Base-by-base conservation (phyloP, 2,113 vertebrate genomes). In the Caranx ignobilis region DNA sequence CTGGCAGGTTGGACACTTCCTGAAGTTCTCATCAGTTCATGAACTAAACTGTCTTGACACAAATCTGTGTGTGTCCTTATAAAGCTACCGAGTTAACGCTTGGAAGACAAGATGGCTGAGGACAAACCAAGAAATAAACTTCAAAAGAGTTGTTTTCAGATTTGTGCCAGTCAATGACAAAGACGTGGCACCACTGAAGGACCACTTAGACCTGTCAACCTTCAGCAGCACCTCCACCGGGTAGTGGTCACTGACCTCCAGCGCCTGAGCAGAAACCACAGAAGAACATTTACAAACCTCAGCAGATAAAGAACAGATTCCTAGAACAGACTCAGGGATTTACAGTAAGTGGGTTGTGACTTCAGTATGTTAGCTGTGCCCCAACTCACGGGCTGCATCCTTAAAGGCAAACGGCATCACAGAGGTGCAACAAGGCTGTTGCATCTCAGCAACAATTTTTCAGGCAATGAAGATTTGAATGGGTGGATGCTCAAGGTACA, bases 241-340 rank as follows among this genome's bases (percentile, higher is more conserved):
- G 72, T 96, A 97, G 67, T 97, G 97, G 83, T 97, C 96, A 3
- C 97, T 97, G 60, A 97, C 91, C 8, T 91, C 89, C 62, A 95
- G 81, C 2, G 96, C 96, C 97, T 97, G 84, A 10, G 52, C 37
- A 5, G 16, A 87, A 73, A 77, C 19, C 56, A 77, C 11, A 78
- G 2, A 26, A 26, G 2, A 54, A 65, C 19, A 4, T 52, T 71
- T 7, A n/a, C 3, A 15, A 15, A 71, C 59, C 13, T 39, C 26
- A 61, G 31, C 26, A 52, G 41, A 45, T 2, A 21, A 2, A 10
- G 39, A 41, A 10, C 8, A 9, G 39, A 41, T 39, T 41, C 7
- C 19, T 1, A 37, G 1, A 57, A 7, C n/a, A 56, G 4, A 37
- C 5, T 10, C 7, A 16, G 4, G 7, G 0, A 1, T 67, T 48